These are phyloP conservation scores for Pagrus major DNA, from an alignment of 2,113 vertebrate genomes.

Conservation along the genomic window DNA sequence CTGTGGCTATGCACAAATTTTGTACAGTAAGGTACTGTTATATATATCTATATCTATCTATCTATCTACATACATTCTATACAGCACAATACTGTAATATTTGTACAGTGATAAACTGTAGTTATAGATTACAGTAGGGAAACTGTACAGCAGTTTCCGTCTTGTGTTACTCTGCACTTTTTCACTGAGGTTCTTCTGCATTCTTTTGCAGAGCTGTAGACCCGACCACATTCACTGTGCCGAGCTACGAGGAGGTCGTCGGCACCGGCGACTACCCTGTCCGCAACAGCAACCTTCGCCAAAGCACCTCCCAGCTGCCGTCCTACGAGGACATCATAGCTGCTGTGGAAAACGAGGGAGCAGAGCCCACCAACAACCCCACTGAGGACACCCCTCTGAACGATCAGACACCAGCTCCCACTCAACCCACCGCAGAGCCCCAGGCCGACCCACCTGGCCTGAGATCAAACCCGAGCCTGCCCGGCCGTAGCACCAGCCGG, in stretches of 20 bases:
- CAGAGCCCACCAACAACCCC: constrained; percentile 26
- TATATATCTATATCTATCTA: no score
- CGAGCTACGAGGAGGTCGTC: constrained; percentile 95
- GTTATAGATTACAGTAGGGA: no score
- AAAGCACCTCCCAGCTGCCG: constrained; percentile 90
- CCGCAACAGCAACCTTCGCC: constrained; percentile 81
- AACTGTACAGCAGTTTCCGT: no score
- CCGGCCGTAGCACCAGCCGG: constrained; percentile 83
- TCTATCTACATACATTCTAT: no score
- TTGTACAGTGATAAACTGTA: no score
- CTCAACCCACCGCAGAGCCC: accelerated
- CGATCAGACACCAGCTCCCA: neutral
- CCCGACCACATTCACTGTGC: constrained; percentile 78
- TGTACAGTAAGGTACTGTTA: no score
- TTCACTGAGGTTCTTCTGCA: neutral
- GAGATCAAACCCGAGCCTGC: constrained; percentile 25
- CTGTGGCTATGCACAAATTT: no score
- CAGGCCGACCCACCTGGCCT: neutral
- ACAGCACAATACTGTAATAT: no score
- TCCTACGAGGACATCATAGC: constrained; percentile 94
- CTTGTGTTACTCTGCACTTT: no score
- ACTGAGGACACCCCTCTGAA: constrained; percentile 26
- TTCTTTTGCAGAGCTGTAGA: constrained; percentile 54
- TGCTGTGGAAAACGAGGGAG: constrained; percentile 80
- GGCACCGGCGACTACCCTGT: constrained; percentile 79